Percentiles rank a stretch among this genome's conserved stretches.
Conservation (phyloP, 2,113 vertebrate species). For the Notarius quadriscutis region DNA sequence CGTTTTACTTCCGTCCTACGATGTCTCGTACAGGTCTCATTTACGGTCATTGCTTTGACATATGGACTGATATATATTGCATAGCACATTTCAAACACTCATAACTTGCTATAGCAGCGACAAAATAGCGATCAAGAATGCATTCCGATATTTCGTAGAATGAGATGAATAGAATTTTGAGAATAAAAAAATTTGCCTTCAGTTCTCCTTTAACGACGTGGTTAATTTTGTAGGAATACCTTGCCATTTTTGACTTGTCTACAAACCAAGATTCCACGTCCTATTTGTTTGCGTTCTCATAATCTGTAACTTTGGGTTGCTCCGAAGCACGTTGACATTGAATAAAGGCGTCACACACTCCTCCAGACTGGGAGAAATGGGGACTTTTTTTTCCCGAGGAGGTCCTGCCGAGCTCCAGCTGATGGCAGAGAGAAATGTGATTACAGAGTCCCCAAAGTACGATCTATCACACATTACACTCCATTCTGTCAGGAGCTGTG, state of each 20-base stretch:
- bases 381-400: conserved; percentile 59
- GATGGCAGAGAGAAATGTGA: conserved; percentile 79
- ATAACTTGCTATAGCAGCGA: no score
- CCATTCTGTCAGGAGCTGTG: conserved; percentile 77
- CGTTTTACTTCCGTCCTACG: no score
- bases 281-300: neutral
- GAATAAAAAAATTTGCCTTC: no score
- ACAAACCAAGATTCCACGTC: neutral
- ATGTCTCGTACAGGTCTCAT: no score
- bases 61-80: no score
- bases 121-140: no score
- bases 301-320: conserved; percentile 11
- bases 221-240: neutral
- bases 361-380: conserved; percentile 63
- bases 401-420: conserved; percentile 75
- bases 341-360: conserved; percentile 34
- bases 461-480: conserved; percentile 83
- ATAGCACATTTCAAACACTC: no score
- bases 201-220: no score
- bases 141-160: no score
- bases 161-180: no score
- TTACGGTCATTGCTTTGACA: no score
- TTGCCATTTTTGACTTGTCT: neutral
- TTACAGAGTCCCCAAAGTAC: conserved; percentile 79
- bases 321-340: conserved; percentile 42